Conservation (phyloP, 2,797 vertebrate species). For the Arrhamphus sclerolepis region DNA sequence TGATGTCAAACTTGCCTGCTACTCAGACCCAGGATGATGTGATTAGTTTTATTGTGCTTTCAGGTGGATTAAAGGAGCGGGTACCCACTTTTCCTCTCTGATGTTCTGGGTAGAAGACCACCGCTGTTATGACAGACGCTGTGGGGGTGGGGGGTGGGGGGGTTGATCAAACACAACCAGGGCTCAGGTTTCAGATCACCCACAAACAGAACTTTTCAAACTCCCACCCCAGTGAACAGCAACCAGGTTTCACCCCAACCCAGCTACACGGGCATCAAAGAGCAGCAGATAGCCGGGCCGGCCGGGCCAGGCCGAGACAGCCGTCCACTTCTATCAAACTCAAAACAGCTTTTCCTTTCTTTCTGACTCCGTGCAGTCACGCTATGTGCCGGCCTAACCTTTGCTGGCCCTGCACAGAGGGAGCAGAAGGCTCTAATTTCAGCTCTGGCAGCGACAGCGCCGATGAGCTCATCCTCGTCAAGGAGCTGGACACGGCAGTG, state of each 20-base stretch:
- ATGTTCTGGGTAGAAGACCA: not conserved
- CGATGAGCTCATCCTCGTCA: slow-evolving; percentile 80
- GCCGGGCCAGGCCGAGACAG: slow-evolving; percentile 30
- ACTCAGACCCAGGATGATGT: too few relatives aligned
- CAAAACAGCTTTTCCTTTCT: slow-evolving; percentile 66
- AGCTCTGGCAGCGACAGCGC: slow-evolving; percentile 73
- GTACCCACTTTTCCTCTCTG: too few relatives aligned
- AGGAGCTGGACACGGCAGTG: slow-evolving; percentile 72
- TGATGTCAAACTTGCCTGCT: too few relatives aligned
- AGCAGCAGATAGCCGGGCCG: slow-evolving; percentile 25
- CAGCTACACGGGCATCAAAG: slow-evolving; percentile 30
- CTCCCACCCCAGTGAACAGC: slow-evolving; percentile 14
- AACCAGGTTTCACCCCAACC: too few relatives aligned
- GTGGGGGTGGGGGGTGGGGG: slow-evolving; percentile 48
- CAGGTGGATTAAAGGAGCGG: too few relatives aligned
- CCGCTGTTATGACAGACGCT: slow-evolving; percentile 73
- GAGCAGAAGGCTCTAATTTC: slow-evolving; percentile 79
- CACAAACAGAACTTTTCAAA: slow-evolving; percentile 18
- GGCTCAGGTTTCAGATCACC: slow-evolving; percentile 55
- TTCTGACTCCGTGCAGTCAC: slow-evolving; percentile 75
- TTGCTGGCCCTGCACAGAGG: slow-evolving; percentile 63
- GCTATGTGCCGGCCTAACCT: slow-evolving; percentile 72
- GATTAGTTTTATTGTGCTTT: too few relatives aligned
- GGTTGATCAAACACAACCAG: slow-evolving; percentile 48
- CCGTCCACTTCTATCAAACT: slow-evolving; percentile 55